Evolutionary conservation across 2,888 invertebrate genomes (phyloP).

Genomic region (Alloscopus bannaensis): DNA sequence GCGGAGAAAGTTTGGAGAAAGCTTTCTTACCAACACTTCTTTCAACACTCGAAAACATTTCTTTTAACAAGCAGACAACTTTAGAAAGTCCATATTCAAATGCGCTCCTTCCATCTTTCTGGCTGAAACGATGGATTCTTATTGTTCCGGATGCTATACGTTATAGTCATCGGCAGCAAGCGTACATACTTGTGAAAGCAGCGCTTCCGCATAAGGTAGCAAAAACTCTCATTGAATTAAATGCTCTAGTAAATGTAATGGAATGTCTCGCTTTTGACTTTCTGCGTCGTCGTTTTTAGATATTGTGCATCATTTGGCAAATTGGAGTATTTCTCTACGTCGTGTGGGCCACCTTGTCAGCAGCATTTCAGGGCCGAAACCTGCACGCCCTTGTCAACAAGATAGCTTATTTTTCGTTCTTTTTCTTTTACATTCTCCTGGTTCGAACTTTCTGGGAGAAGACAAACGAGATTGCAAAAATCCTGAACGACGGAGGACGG

Average conservation of each 20-base stretch:
- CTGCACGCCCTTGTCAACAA: background rate
- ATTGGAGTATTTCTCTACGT: background rate
- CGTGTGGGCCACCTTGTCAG: constrained; percentile 1
- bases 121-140: too few species aligned
- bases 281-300: constrained; percentile 8
- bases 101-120: too few species aligned
- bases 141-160: background rate
- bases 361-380: background rate
- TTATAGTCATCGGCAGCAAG: background rate
- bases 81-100: too few species aligned
- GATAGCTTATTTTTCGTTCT: constrained; percentile 9
- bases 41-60: too few species aligned
- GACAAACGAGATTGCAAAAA: background rate
- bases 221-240: too few species aligned
- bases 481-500: background rate
- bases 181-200: background rate
- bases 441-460: background rate
- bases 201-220: too few species aligned
- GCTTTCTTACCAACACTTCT: too few species aligned
- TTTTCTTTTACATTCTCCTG: background rate
- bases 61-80: too few species aligned
- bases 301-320: constrained; percentile 23
- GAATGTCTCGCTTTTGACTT: background rate
- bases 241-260: too few species aligned
- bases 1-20: too few species aligned